Percentiles rank a stretch among this genome's conserved stretches.
Evolutionary conservation across 1,140 invertebrate species (phyloP).

Genomic region (Uloborus diversus): DNA sequence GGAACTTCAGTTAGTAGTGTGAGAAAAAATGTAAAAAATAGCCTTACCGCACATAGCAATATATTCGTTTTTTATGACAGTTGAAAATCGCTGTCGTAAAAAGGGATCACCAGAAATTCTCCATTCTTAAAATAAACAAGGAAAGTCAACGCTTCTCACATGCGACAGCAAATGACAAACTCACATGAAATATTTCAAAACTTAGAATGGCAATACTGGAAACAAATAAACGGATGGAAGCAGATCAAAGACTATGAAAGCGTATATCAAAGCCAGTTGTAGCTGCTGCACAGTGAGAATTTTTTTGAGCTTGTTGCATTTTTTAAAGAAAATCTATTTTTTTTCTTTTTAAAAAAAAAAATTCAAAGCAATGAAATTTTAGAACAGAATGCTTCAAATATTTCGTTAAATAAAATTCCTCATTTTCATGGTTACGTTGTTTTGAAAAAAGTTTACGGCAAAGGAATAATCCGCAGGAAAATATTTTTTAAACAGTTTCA

Average conservation of each 20-base stretch:
- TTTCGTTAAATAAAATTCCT: too few relatives aligned
- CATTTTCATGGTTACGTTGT: too few relatives aligned
- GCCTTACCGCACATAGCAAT: background rate
- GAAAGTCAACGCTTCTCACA: slow-evolving; percentile 40
- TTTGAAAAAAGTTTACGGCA: too few relatives aligned
- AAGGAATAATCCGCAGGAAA: too few relatives aligned
- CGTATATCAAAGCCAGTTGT: slow-evolving; percentile 45
- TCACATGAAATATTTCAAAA: slow-evolving; percentile 40
- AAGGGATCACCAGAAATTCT: slow-evolving; percentile 38
- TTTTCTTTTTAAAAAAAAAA: background rate
- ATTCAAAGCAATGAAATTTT: too few relatives aligned
- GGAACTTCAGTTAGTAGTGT: background rate
- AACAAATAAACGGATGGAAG: slow-evolving; percentile 38
- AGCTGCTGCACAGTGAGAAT: slow-evolving; percentile 27
- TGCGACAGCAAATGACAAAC: slow-evolving; percentile 47
- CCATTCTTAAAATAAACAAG: slow-evolving; percentile 51
- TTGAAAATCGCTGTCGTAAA: slow-evolving; percentile 50
- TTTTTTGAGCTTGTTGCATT: background rate
- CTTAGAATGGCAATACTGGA: slow-evolving; percentile 21
- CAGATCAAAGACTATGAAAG: slow-evolving; percentile 24
- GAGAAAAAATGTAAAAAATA: slow-evolving; percentile 27
- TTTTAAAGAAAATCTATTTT: background rate
- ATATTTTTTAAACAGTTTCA: too few relatives aligned
- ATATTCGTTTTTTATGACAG: slow-evolving; percentile 51
- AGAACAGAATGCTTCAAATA: too few relatives aligned